Base-by-base conservation (phyloP, 2,888 invertebrate species). In the Leptarthrus brevirostris region DNA sequence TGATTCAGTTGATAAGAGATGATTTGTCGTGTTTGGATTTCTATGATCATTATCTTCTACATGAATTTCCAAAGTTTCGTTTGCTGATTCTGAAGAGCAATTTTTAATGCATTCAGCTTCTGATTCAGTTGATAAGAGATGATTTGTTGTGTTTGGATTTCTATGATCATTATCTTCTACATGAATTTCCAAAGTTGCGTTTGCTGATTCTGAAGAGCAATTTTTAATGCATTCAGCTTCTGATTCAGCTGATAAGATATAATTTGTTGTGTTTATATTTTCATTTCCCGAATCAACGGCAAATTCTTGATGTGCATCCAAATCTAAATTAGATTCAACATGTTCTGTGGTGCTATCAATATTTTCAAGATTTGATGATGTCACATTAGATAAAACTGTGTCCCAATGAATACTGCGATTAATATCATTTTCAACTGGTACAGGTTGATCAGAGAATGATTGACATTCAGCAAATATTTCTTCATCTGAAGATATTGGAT, bases 391-490 rank as follows among this genome's bases (percentile, higher is more conserved):
- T 16, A 76, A 16, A 10, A 75, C 58, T 44, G 71, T 49, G 12
- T 74, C 18, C 74, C 74, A 75, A 24, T 73, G 61, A 56, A 47
- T 54, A 20, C 52, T 69, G 10, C 26, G 34, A 36, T 22, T 64
- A 52, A 52, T 22, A 14, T 12, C 30, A n/a, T 52, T 16, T 1
- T 16, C 49, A 1, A 18, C 6, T 47, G 64, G 16, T 54, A 69
- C 66, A 72, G 36, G 72, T 6, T 24, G 47, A 22, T 72, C 73
- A 20, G 61, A 72, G 75, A 76, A 76, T 12, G 82, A 79, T 18
- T 81, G 79, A 72, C 85, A 85, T 77, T 85, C 85, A 4, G 80
- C 81, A 78, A 80, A 85, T 4, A 77, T 77, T 77, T 82, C 82
- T 78, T 81, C 81, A 74, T 82, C 82, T 10, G 81, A 81, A 54